Evolutionary conservation across 2,797 vertebrate species (phyloP).

Genomic region (Hydrolagus colliei): DNA sequence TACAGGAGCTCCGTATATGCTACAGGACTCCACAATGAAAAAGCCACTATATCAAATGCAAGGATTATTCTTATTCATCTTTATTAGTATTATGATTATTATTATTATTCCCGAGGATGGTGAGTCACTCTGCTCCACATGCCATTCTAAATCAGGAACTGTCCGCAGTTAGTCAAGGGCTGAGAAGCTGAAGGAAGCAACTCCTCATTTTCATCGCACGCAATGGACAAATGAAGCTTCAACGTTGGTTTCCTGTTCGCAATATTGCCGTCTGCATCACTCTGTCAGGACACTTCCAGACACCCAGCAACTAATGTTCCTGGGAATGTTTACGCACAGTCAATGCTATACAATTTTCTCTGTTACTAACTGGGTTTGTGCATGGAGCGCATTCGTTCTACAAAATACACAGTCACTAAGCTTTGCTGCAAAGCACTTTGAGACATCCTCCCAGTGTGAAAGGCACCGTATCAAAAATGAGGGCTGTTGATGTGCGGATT

Average conservation of each 20-base stretch:
- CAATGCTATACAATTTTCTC: not conserved
- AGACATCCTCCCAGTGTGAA: too few species aligned
- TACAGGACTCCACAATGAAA: too few species aligned
- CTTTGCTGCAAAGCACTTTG: too few species aligned
- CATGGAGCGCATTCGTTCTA: not conserved
- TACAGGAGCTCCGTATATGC: too few species aligned
- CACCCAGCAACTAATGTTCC: conserved; percentile 36
- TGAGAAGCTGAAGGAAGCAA: conserved; percentile 54
- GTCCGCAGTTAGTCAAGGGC: conserved; percentile 42
- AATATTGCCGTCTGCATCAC: conserved; percentile 40
- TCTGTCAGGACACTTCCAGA: conserved; percentile 39
- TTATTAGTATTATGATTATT: too few species aligned
- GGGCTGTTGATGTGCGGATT: too few species aligned
- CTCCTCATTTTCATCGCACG: conserved; percentile 52
- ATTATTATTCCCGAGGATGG: too few species aligned
- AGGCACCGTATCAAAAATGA: too few species aligned
- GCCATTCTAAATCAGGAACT: conserved; percentile 53
- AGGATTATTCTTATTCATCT: too few species aligned
- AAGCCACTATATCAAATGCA: too few species aligned
- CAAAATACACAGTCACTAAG: too few species aligned
- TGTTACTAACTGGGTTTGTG: not conserved
- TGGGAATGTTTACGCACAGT: conserved; percentile 36
- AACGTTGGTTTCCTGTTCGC: conserved; percentile 48
- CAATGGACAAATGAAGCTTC: conserved; percentile 39
- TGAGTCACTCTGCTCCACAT: conserved; percentile 40